Conservation (phyloP, 2,888 invertebrate species). For the Drosophila yooni region DNA sequence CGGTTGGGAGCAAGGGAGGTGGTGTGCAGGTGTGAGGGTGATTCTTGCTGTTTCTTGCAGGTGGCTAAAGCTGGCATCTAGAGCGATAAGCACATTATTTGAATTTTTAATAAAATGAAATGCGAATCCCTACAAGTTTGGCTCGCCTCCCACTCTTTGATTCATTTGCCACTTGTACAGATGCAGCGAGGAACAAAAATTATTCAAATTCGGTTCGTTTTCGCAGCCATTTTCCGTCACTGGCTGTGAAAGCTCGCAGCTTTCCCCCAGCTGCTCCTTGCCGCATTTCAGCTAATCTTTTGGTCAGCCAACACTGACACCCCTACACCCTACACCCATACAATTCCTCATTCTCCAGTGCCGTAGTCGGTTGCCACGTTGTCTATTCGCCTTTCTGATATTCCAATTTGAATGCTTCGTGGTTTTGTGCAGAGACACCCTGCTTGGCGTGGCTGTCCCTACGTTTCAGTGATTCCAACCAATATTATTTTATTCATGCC, state of each 20-base stretch:
- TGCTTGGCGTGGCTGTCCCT: slow-evolving; percentile 19
- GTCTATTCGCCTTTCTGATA: slow-evolving; percentile 74
- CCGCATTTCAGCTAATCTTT: slow-evolving; percentile 68
- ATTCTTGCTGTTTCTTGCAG: slow-evolving; percentile 52
- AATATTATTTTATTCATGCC: slow-evolving; percentile 79
- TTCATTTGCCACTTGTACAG: slow-evolving; percentile 63
- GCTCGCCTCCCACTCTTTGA: slow-evolving; percentile 36
- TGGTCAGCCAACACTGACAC: slow-evolving; percentile 63
- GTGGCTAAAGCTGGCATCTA: slow-evolving; percentile 74
- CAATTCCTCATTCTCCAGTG: slow-evolving; percentile 16
- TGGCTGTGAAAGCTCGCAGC: slow-evolving; percentile 75
- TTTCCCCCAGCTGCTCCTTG: slow-evolving; percentile 31
- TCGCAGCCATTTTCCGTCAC: slow-evolving; percentile 73
- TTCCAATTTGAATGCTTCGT: slow-evolving; percentile 77
- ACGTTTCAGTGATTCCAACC: slow-evolving; percentile 45
- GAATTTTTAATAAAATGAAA: slow-evolving; percentile 81
- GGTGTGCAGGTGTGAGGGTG: slow-evolving; percentile 11
- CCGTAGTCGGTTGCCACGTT: slow-evolving; percentile 36
- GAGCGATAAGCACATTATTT: slow-evolving; percentile 80
- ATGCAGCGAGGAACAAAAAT: slow-evolving; percentile 37
- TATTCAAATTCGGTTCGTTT: slow-evolving; percentile 72
- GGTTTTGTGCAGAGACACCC: slow-evolving; percentile 40
- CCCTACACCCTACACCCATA: slow-evolving; percentile 22
- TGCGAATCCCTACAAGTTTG: slow-evolving; percentile 64
- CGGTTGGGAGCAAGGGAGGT: neutral